Evolutionary conservation across 2,888 invertebrate genomes (phyloP).

Genomic region (Epirrhoe tristata): DNA sequence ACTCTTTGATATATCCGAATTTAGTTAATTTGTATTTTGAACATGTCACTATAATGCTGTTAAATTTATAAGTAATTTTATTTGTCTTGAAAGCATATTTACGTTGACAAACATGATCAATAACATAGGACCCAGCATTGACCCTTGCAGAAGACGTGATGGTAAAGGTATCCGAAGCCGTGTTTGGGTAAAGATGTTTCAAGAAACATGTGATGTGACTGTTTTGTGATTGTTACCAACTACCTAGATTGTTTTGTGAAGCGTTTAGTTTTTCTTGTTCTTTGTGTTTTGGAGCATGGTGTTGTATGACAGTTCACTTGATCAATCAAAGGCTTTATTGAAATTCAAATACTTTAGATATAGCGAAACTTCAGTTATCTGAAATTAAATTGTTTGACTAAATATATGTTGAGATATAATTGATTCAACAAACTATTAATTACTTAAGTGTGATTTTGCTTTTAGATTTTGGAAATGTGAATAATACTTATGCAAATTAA

Average conservation of each 20-base stretch:
- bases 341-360: conserved; percentile 15
- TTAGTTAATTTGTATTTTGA: no score
- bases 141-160: conserved; percentile 45
- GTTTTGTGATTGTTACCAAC: conserved; percentile 42
- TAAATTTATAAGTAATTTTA: neutral
- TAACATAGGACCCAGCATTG: conserved; percentile 49
- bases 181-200: conserved; percentile 39
- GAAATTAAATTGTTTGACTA: conserved; percentile 6
- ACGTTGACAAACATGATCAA: conserved; percentile 6
- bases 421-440: neutral
- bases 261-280: conserved; percentile 31
- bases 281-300: conserved; percentile 49
- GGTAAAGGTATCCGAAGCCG: conserved; percentile 40
- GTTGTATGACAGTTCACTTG: conserved; percentile 37
- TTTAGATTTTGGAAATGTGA: conserved; percentile 16
- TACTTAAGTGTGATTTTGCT: conserved; percentile 11
- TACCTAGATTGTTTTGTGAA: conserved; percentile 43
- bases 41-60: neutral
- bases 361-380: neutral
- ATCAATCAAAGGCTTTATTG: conserved; percentile 36
- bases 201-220: conserved; percentile 40
- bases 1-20: neutral
- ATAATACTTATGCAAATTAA: conserved; percentile 21
- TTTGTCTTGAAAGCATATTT: neutral
- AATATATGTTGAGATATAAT: neutral